A percentile compares a stretch with the other conserved stretches of the same genome.
These are phyloP conservation scores for Pedionomus torquatus DNA, from an alignment of 2,113 vertebrate genomes.

Conservation along the genomic window DNA sequence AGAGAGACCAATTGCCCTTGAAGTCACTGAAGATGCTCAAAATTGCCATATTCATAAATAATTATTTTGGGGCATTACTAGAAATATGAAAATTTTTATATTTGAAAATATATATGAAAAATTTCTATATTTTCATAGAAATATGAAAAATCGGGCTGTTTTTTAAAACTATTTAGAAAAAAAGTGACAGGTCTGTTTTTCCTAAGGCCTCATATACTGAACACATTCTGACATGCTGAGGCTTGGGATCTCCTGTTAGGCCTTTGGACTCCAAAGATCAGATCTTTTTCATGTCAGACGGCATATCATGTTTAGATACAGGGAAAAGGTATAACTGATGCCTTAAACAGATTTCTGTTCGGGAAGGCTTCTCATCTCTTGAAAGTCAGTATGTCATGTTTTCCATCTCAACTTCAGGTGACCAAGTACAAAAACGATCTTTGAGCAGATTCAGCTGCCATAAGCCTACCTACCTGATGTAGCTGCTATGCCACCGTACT, in stretches of 20 bases:
- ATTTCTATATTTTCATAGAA: too few species aligned
- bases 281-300: not conserved
- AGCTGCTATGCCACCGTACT: conserved; percentile 82
- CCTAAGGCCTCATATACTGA: conserved; percentile 28
- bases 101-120: too few species aligned
- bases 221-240: conserved; percentile 23
- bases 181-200: conserved; percentile 59
- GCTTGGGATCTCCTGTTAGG: conserved; percentile 41
- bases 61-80: not conserved
- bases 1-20: not conserved
- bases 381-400: not conserved
- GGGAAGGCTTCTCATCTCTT: not conserved
- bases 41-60: not conserved
- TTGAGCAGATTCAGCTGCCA: not conserved
- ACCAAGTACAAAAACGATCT: not conserved
- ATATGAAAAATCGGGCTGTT: conserved; percentile 1
- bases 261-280: not conserved
- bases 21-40: not conserved
- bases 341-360: not conserved
- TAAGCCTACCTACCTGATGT: conserved; percentile 85
- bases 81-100: conserved; percentile 3
- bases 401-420: not conserved
- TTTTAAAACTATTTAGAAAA: conserved; percentile 47
- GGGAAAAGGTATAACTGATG: not conserved
- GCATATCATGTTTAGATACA: not conserved